phyloP scores from a whole-genome alignment of 2,888 invertebrate genomes.

The Phortica okadai region DNA sequence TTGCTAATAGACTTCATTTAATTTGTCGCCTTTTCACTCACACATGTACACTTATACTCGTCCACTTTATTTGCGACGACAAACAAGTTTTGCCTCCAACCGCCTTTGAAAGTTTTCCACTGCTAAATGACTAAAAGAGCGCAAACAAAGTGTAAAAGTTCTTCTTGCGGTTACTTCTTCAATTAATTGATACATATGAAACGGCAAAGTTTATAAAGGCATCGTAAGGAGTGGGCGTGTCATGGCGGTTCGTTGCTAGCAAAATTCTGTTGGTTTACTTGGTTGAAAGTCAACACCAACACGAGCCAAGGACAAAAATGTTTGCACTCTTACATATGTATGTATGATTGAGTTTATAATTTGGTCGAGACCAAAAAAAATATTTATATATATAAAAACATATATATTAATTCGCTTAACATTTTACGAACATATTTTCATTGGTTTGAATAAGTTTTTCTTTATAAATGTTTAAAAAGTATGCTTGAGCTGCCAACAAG shows the following conservation, averaged over 20 bases:
- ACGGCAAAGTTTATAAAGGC: conserved; percentile 23
- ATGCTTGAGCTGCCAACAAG: conserved; percentile 52
- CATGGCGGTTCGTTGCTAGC: background rate
- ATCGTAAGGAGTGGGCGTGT: background rate
- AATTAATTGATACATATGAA: conserved; percentile 69
- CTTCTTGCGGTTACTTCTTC: conserved; percentile 60
- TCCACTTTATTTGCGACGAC: background rate
- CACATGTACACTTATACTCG: background rate
- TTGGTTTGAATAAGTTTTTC: too few relatives aligned
- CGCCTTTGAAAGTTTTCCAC: conserved; percentile 21
- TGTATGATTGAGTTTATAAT: conserved; percentile 45
- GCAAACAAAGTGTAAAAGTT: conserved; percentile 45
- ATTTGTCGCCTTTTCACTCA: background rate
- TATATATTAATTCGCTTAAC: too few relatives aligned
- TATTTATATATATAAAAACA: background rate
- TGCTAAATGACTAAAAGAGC: conserved; percentile 27
- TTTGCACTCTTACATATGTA: conserved; percentile 1
- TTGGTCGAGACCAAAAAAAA: background rate
- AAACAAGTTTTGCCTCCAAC: conserved; percentile 10
- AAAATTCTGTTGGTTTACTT: background rate
- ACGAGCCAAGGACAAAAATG: background rate
- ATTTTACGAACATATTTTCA: too few relatives aligned
- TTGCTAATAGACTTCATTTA: conserved; percentile 30
- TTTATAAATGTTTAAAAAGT: conserved; percentile 49
- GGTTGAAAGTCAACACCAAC: background rate